A percentile compares a stretch with the other conserved stretches of the same genome.
phyloP scores from a whole-genome alignment of 2,888 invertebrate genomes.

The Drosophila yooni region DNA sequence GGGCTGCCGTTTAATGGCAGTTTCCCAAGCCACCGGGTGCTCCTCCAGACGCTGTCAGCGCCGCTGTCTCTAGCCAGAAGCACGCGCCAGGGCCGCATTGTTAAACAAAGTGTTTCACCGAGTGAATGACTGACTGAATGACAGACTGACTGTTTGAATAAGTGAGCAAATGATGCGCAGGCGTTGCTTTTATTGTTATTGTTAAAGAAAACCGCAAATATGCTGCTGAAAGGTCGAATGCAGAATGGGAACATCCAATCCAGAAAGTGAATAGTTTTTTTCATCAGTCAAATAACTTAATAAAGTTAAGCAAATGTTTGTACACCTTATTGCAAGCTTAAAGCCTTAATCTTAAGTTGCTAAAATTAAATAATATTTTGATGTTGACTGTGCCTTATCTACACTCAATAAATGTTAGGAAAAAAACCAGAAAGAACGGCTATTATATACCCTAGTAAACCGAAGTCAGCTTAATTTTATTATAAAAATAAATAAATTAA shows the following conservation, averaged over 20 bases:
- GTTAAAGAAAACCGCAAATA: slow-evolving; percentile 34
- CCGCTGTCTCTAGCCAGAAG: slow-evolving; percentile 53
- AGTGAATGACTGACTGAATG: slow-evolving; percentile 49
- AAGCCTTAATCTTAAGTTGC: neutral
- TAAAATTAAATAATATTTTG: neutral
- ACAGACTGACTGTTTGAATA: slow-evolving; percentile 53
- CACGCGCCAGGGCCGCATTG: slow-evolving; percentile 69
- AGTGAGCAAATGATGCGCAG: slow-evolving; percentile 39
- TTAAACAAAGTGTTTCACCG: slow-evolving; percentile 23
- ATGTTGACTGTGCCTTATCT: neutral
- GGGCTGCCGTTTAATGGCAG: slow-evolving; percentile 59
- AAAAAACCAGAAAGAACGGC: neutral
- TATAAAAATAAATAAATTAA: neutral
- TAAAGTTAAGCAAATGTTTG: neutral
- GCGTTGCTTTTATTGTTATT: slow-evolving; percentile 65
- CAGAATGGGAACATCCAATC: slow-evolving; percentile 8
- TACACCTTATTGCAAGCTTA: neutral
- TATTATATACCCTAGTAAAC: neutral
- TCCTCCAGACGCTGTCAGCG: slow-evolving; percentile 51
- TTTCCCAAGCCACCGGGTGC: slow-evolving; percentile 35
- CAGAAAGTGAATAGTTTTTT: neutral
- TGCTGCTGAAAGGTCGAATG: slow-evolving; percentile 60
- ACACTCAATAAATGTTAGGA: neutral
- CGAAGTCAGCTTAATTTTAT: neutral
- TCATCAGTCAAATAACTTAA: neutral